Conservation (phyloP, 92 coral and sea anemone species). For the Paragorgia papillata region DNA sequence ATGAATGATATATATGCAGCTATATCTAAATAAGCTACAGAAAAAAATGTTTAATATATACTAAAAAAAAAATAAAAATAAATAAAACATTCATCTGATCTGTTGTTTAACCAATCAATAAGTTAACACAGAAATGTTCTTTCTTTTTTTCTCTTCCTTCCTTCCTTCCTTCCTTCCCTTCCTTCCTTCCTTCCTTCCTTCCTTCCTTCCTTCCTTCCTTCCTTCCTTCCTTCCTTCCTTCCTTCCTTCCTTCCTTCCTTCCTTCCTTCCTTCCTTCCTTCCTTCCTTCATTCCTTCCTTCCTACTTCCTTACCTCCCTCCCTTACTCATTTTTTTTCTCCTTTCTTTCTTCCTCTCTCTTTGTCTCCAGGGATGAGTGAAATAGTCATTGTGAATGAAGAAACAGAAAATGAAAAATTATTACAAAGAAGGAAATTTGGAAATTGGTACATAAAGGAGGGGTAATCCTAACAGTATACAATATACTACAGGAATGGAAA, state of each 20-base stretch:
- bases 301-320: constrained; percentile 53
- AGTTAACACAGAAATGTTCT: too few species aligned
- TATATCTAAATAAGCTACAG: too few species aligned
- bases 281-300: constrained; percentile 17
- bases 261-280: constrained; percentile 15
- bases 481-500: too few species aligned
- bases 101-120: too few species aligned
- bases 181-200: constrained; percentile 18
- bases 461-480: too few species aligned
- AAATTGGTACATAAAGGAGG: constrained; percentile 60
- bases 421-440: constrained; percentile 69
- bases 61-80: too few species aligned
- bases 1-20: too few species aligned
- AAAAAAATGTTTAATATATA: too few species aligned
- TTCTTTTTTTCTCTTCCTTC: neutral
- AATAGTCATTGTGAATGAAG: constrained; percentile 96
- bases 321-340: neutral
- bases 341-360: constrained; percentile 34
- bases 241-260: constrained; percentile 18
- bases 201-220: constrained; percentile 19
- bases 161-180: constrained; percentile 10
- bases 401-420: constrained; percentile 86
- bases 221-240: constrained; percentile 3
- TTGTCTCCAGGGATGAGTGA: constrained; percentile 82
- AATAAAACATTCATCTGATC: too few species aligned